A percentile compares a stretch with the other conserved stretches of the same genome.
Evolutionary conservation across 1,140 invertebrate genomes (phyloP).

Genomic region (Rhyzopertha dominica): DNA sequence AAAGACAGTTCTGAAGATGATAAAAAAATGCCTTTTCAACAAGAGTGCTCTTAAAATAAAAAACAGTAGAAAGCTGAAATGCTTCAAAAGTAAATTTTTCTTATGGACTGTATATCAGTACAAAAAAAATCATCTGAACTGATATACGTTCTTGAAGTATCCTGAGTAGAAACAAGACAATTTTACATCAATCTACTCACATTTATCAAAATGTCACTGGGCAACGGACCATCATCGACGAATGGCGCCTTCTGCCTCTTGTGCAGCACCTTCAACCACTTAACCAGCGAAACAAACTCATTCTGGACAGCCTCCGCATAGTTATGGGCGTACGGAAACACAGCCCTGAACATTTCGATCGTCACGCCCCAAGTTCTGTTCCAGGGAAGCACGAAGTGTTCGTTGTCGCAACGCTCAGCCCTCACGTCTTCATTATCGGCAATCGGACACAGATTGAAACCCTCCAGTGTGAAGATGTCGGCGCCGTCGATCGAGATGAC

Average conservation of each 20-base stretch:
- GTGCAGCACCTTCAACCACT: slow-evolving; percentile 86
- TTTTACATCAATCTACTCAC: slow-evolving; percentile 54
- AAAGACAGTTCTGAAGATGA: no score
- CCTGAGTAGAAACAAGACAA: background rate
- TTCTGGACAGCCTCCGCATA: slow-evolving; percentile 91
- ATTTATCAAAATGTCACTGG: slow-evolving; percentile 84
- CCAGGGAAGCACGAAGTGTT: slow-evolving; percentile 62
- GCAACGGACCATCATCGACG: slow-evolving; percentile 62
- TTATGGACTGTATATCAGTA: no score
- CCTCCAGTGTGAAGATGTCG: slow-evolving; percentile 70
- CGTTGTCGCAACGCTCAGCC: slow-evolving; percentile 65
- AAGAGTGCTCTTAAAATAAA: no score
- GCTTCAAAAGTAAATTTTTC: no score
- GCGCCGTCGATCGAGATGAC: slow-evolving; percentile 65
- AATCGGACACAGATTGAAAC: slow-evolving; percentile 56
- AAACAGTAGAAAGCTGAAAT: no score
- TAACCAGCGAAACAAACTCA: slow-evolving; percentile 83
- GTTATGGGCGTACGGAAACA: slow-evolving; percentile 73
- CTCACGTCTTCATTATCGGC: slow-evolving; percentile 57
- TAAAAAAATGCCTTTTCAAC: no score
- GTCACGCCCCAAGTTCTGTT: slow-evolving; percentile 69
- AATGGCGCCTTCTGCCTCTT: slow-evolving; percentile 65
- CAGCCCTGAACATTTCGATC: slow-evolving; percentile 57
- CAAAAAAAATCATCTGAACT: no score
- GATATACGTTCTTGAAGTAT: no score